These are phyloP conservation scores for Calidris pugnax DNA, from an alignment of 2,113 vertebrate species.

Conservation along the genomic window DNA sequence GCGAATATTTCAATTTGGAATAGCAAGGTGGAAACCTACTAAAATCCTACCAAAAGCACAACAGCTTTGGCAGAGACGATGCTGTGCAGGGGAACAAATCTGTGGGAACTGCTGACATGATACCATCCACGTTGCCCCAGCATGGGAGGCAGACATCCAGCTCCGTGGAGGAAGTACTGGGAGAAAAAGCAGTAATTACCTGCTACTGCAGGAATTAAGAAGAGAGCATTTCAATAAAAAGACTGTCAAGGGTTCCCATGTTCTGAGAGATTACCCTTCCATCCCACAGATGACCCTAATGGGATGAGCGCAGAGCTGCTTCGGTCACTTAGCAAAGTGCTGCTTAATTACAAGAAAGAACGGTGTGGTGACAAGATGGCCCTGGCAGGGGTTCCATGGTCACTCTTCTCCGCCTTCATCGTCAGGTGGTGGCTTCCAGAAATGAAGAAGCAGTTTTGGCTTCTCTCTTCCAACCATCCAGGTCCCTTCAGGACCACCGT, in stretches of 20 bases:
- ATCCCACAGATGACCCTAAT: rapidly evolving
- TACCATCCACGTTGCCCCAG: rapidly evolving
- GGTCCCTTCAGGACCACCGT: background rate
- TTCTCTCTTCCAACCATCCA: background rate
- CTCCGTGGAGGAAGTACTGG: background rate
- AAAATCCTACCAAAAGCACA: background rate
- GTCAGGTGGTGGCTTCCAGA: background rate
- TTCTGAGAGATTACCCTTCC: too few relatives aligned
- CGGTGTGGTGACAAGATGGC: background rate
- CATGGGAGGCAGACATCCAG: background rate
- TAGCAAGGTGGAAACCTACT: background rate
- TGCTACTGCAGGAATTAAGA: background rate
- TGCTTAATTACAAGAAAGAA: too few relatives aligned
- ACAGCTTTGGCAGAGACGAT: background rate
- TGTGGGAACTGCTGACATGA: too few relatives aligned
- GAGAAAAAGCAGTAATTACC: background rate
- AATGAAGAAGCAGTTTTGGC: background rate
- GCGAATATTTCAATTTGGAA: background rate
- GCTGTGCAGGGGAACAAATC: background rate
- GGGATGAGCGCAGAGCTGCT: background rate
- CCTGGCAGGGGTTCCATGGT: background rate
- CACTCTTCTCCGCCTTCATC: background rate
- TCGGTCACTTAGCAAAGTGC: background rate
- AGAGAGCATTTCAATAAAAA: rapidly evolving
- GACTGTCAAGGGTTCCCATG: background rate